phyloP scores from a whole-genome alignment of 2,888 invertebrate genomes.

The Drosophila peninsularis region DNA sequence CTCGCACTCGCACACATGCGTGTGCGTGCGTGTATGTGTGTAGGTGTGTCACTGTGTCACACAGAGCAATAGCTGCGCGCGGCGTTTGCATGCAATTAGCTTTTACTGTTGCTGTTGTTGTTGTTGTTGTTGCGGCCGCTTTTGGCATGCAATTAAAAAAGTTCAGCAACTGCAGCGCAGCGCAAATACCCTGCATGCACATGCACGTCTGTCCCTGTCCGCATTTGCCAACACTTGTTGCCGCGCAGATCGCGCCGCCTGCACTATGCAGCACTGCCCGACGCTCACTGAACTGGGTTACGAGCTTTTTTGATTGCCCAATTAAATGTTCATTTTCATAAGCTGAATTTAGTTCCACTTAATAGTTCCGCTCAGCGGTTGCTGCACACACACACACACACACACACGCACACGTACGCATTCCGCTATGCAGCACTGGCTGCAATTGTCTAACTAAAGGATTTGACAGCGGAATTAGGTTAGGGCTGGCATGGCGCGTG shows the following conservation, averaged over 20 bases:
- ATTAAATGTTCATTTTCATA: slow-evolving; percentile 9
- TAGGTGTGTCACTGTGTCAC: slow-evolving; percentile 79
- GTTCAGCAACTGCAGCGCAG: slow-evolving; percentile 63
- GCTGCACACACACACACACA: not conserved
- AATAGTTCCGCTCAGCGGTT: slow-evolving; percentile 6
- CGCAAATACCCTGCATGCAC: slow-evolving; percentile 44
- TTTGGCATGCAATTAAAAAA: slow-evolving; percentile 52
- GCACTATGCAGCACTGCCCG: slow-evolving; percentile 33
- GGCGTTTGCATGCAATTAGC: slow-evolving; percentile 58
- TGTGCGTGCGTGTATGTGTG: slow-evolving; percentile 33
- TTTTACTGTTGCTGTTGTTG: not conserved
- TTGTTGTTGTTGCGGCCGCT: slow-evolving; percentile 20
- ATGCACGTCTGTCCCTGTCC: not conserved
- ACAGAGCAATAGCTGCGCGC: slow-evolving; percentile 53
- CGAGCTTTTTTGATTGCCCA: slow-evolving; percentile 13
- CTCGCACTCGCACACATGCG: slow-evolving; percentile 44
- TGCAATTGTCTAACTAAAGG: not conserved
- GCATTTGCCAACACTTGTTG: slow-evolving; percentile 36
- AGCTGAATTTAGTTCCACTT: slow-evolving; percentile 10
- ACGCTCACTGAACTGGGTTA: too few relatives aligned
- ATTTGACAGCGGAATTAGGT: not conserved
- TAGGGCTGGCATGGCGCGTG: not conserved
- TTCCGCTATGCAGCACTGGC: not conserved
- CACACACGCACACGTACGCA: too few relatives aligned
- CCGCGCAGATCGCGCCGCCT: slow-evolving; percentile 13